Base-by-base conservation (phyloP, 2,797 vertebrate species). In the Podarcis siculus region DNA sequence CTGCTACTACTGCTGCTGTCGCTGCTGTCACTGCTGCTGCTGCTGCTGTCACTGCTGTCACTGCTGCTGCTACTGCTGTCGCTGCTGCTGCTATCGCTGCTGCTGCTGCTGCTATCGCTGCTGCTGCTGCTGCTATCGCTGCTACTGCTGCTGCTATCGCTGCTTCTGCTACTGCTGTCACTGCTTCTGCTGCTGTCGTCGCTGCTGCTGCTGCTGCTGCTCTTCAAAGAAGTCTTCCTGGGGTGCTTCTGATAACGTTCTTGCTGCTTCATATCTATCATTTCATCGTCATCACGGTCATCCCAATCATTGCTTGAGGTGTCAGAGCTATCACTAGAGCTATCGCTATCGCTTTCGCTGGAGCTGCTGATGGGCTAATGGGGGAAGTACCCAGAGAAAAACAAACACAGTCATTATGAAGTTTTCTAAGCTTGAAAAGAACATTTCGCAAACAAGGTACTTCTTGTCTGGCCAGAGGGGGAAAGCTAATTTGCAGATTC, bases 251-350 rank as follows among this genome's bases (percentile, higher is more conserved):
- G 49, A 55, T 55, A 55, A 55, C 49, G 49, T 55, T 55, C 49
- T 15, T 83, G 0, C 5, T 81, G 0, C 64, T 79, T 95, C 89
- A 93, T n/a, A 6, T 82, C 88, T 49, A 73, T 89, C 49, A 82
- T 79, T 1, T 73, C 69, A 15, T 6, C 80, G 82, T 13, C 19
- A 35, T 17, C 83, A 15, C 90, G 8, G 0, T 82, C 49, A 87
- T 25, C 82, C 12, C 91, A 92, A 35, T 88, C 0, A 0, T 89
- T 93, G 89, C 94, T 95, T 84, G 92, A 95, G 55, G 23, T 72
- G 9, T 27, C 49, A 61, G 19, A 66, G 39, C 25, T 55, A 4
- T 75, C 64, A 45, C 84, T 69, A 13, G 85, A 88, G 7, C 25
- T 55, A 4, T 73, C 61, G 42, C 84, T 67, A 13, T 76, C 87